Evolutionary conservation across 2,113 vertebrate species (phyloP).

Genomic region (Bungarus multicinctus): DNA sequence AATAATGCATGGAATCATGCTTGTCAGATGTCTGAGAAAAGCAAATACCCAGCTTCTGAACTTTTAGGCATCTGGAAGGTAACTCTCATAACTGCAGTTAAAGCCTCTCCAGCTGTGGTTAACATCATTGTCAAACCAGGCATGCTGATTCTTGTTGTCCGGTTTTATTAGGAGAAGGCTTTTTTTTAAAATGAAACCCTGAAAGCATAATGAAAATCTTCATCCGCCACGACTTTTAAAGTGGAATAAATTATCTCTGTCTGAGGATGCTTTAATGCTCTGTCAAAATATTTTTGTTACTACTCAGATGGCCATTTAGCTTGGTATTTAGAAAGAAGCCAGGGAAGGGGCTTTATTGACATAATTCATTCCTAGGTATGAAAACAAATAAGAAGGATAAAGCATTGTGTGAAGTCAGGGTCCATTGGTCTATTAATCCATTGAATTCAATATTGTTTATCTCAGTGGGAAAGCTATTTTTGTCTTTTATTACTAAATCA

Average conservation of each 20-base stretch:
- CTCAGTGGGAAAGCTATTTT: background rate
- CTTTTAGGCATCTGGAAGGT: slow-evolving; percentile 43
- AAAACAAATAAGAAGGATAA: background rate
- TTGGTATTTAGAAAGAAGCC: background rate
- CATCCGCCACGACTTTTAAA: slow-evolving; percentile 47
- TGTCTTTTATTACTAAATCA: background rate
- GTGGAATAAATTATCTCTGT: slow-evolving; percentile 12
- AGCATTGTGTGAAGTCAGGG: background rate
- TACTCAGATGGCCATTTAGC: background rate
- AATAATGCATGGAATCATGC: slow-evolving; percentile 26
- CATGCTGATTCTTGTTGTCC: slow-evolving; percentile 55
- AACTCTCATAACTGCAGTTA: slow-evolving; percentile 37
- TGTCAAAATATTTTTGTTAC: slow-evolving; percentile 1
- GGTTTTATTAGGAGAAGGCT: slow-evolving; percentile 27
- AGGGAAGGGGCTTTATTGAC: background rate
- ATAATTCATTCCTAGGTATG: background rate
- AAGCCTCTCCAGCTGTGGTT: slow-evolving; percentile 29
- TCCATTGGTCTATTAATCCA: background rate
- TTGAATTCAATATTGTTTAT: background rate
- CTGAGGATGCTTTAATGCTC: slow-evolving; percentile 19
- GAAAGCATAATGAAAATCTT: slow-evolving; percentile 48
- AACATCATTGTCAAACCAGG: slow-evolving; percentile 40
- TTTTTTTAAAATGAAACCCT: slow-evolving; percentile 48
- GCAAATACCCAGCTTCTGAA: slow-evolving; percentile 1
- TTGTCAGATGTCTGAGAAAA: slow-evolving; percentile 60